Evolutionary conservation across 2,797 vertebrate species (phyloP), one percentile per base, ranked within the genome.

Genomic region (Syndactyla subalaris): DNA sequence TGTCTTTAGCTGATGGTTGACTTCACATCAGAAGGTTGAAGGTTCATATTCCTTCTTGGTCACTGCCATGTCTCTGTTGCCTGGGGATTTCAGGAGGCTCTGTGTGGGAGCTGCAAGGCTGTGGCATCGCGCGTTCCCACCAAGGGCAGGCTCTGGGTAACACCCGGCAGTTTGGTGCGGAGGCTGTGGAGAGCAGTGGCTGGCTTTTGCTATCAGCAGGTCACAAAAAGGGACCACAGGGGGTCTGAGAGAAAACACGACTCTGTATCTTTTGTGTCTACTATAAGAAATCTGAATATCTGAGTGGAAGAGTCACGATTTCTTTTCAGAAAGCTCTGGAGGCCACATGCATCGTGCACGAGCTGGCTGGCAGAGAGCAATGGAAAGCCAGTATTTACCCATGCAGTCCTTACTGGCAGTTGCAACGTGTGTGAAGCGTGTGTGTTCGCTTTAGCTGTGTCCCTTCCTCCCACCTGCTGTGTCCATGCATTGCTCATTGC

Each of bases 381-480:
- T 36, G 11, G 58, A 63, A 84, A 94, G 83, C 66, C 52, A 45
- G 2, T 39, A 18, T 78, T 95, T 92, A 76, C 58, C 74, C 46
- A 0, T 39, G 41, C 45, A 9, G 66, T 67, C 85, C 62, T 81
- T 32, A 18, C 59, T 76, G 62, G 85, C 62, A 55, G 20, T 81
- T 73, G 52, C 0, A 1, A 23, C 0, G 2, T 45, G 68, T 20
- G 34, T 86, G 66, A 52, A 75, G 32, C 78, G 0, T 46, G 21
- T 46, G 0, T 2, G 6, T n/a, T 92, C 1, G 0, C 82, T 91
- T 73, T 55, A 59, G 30, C 59, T 75, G 7, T 0, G 0, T 86
- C 85, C 70, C 52, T 82, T 68, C 63, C 48, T 90, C 88, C 82
- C 74, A 79, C 79, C 51, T 88, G 51, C 79, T 8, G 1, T 6